Conservation (phyloP, 2,113 vertebrate species). For the Rhinopithecus roxellana region DNA sequence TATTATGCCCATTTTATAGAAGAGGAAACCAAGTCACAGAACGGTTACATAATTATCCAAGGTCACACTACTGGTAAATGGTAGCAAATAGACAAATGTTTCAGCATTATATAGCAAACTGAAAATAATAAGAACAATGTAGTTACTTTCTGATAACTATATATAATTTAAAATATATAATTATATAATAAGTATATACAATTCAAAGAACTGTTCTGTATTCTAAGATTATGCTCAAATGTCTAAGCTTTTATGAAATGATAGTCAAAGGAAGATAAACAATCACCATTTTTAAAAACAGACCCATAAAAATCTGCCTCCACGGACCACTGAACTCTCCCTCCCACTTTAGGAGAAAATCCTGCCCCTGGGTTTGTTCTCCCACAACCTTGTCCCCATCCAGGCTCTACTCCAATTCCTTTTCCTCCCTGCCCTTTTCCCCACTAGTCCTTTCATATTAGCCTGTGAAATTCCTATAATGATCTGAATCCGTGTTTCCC, state of each 20-base stretch:
- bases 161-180: background rate
- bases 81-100: background rate
- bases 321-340: background rate
- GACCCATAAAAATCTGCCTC: background rate
- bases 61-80: background rate
- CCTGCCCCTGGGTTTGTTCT: background rate
- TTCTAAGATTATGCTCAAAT: slow-evolving; percentile 5
- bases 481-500: background rate
- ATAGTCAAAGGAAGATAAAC: background rate
- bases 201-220: background rate
- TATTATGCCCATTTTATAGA: background rate
- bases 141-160: background rate
- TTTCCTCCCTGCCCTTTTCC: background rate
- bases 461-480: background rate
- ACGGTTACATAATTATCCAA: background rate
- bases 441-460: background rate
- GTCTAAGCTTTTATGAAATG: background rate
- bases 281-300: background rate
- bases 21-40: background rate
- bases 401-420: background rate
- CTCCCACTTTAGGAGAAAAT: background rate
- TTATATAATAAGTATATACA: background rate
- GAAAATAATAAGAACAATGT: background rate
- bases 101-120: background rate
- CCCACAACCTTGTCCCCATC: background rate